Evolutionary conservation across 1,140 invertebrate species (phyloP).

Genomic region (Sarcophaga bullata): DNA sequence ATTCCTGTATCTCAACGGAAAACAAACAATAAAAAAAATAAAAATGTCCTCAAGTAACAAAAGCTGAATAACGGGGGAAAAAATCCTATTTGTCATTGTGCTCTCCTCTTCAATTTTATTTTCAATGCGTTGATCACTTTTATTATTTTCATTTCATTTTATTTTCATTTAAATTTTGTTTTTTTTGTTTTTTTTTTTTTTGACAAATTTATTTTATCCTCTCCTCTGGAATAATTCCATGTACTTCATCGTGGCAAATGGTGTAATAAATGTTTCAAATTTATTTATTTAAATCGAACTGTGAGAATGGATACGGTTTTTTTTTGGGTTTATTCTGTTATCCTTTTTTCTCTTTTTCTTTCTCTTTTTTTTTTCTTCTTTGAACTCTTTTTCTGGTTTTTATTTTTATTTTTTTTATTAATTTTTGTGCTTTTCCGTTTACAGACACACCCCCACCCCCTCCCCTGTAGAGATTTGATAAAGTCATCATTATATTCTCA

Average conservation of each 20-base stretch:
- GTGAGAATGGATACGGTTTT: neutral
- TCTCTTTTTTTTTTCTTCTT: neutral
- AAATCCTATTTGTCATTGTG: neutral
- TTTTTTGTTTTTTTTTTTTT: too few species aligned
- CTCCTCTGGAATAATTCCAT: neutral
- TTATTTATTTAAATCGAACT: slow-evolving; percentile 15
- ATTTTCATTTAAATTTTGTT: too few species aligned
- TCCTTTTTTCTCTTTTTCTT: neutral
- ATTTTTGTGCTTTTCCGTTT: too few species aligned
- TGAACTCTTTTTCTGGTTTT: too few species aligned
- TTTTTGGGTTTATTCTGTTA: too few species aligned
- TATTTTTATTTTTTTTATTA: too few species aligned
- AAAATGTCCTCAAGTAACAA: neutral
- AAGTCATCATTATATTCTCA: neutral
- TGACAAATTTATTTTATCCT: too few species aligned
- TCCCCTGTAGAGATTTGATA: neutral
- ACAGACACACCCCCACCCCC: too few species aligned
- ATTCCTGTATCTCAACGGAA: neutral
- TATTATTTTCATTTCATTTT: neutral
- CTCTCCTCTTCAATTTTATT: neutral
- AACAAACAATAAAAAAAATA: neutral
- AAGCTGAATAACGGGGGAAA: neutral
- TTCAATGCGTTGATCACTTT: neutral
- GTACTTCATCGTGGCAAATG: neutral
- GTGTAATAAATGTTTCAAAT: slow-evolving; percentile 11